Evolutionary conservation across 2,888 invertebrate genomes (phyloP).

Genomic region (Drosophila hawaiiensis): DNA sequence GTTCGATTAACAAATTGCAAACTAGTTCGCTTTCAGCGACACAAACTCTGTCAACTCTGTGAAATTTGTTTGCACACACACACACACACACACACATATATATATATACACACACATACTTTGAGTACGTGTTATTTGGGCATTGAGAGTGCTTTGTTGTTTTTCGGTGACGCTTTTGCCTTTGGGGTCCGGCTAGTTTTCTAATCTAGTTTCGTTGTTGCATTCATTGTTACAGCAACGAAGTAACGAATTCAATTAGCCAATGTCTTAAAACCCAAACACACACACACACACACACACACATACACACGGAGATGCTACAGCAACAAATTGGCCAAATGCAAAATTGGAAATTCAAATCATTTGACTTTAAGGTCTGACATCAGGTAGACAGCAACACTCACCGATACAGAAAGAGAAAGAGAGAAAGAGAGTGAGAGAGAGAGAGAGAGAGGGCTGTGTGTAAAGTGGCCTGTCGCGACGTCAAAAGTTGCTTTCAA

Average conservation of each 20-base stretch:
- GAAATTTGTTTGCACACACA: constrained; percentile 8
- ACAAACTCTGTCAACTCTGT: constrained; percentile 32
- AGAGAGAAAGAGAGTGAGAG: background rate
- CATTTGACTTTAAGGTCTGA: constrained; percentile 43
- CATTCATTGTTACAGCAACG: constrained; percentile 44
- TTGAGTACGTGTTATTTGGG: constrained; percentile 57
- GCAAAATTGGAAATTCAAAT: constrained; percentile 30
- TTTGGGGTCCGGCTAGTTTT: constrained; percentile 45
- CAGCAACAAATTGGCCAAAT: constrained; percentile 11
- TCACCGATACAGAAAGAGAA: background rate
- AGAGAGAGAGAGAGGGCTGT: background rate
- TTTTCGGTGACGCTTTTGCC: constrained; percentile 18
- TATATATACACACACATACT: constrained; percentile 11
- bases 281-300: background rate
- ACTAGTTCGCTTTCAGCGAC: constrained; percentile 16
- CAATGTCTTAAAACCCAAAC: constrained; percentile 58
- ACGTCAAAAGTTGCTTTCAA: constrained; percentile 55
- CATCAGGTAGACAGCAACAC: constrained; percentile 12
- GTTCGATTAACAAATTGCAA: constrained; percentile 3
- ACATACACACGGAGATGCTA: background rate
- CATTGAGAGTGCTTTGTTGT: constrained; percentile 53
- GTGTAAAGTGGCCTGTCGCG: constrained; percentile 44
- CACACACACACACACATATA: constrained; percentile 5
- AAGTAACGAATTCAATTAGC: constrained; percentile 66
- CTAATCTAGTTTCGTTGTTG: constrained; percentile 62